Evolutionary conservation across 1,140 invertebrate species (phyloP).

Genomic region (Drosophila tani): DNA sequence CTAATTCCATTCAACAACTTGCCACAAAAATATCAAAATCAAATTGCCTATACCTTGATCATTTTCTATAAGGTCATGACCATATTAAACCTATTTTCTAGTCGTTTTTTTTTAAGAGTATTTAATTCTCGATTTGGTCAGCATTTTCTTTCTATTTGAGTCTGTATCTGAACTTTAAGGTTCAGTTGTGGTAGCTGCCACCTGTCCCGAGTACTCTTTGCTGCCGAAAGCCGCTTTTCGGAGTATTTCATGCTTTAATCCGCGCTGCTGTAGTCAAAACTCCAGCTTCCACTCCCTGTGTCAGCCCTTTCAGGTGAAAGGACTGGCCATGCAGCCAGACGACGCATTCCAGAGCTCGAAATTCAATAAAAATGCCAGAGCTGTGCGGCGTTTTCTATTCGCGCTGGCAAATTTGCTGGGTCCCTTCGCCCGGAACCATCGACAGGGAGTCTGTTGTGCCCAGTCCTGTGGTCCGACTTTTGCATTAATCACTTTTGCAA

Average conservation of each 20-base stretch:
- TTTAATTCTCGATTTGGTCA: not conserved
- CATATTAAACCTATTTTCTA: no score
- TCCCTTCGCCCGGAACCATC: slow-evolving; percentile 7
- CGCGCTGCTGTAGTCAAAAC: slow-evolving; percentile 75
- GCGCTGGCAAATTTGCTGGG: slow-evolving; percentile 58
- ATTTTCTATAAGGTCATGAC: no score
- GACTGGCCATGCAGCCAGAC: slow-evolving; percentile 49
- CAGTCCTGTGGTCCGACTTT: slow-evolving; percentile 54
- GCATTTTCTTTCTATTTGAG: not conserved
- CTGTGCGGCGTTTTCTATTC: slow-evolving; percentile 70
- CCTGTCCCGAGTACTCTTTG: slow-evolving; percentile 54
- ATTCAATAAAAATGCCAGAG: slow-evolving; percentile 79
- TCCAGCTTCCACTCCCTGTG: slow-evolving; percentile 10
- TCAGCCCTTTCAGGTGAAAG: slow-evolving; percentile 51
- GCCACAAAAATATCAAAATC: no score
- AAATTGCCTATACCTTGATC: no score
- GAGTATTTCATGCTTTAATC: slow-evolving; percentile 72
- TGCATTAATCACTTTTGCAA: slow-evolving; percentile 83
- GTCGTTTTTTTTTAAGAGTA: not conserved
- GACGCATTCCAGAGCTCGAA: slow-evolving; percentile 68
- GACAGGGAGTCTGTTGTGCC: slow-evolving; percentile 19
- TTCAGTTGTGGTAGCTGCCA: slow-evolving; percentile 20
- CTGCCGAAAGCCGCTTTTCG: slow-evolving; percentile 60
- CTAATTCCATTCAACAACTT: no score
- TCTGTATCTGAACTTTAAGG: slow-evolving; percentile 28